Base-by-base conservation (phyloP, 2,113 vertebrate genomes). In the Myrmophylax atrothorax region DNA sequence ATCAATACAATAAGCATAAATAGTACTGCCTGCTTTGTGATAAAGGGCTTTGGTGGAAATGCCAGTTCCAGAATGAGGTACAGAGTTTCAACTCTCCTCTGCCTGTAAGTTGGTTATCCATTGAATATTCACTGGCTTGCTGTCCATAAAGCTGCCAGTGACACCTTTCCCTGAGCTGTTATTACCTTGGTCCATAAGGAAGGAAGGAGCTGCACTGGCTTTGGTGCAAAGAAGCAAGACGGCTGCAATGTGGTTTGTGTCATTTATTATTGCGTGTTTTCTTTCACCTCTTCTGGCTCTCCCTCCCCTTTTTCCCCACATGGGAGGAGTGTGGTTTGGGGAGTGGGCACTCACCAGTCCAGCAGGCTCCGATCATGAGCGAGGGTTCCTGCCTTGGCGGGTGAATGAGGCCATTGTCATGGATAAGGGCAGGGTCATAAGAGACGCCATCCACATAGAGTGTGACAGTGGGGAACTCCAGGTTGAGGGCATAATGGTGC, bases 401-500 rank as follows among this genome's bases (percentile, higher is more conserved):
- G 15, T 99, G 99, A 79, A 99, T 99, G 93, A 99, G 99, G 50
- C 99, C 99, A 0, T 99, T 99, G 98, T 99, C 99, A 0, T 99
- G 99, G 95, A 99, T 99, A 72, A 99, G 99, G 22, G 99, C 99
- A 1, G 99, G 99, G 98, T 99, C 99, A 2, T 99, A 99, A 38
- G 99, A 99, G 94, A 99, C 99, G 0, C 99, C 99, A 12, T 99
- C 99, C 12, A 99, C 98, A 0, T 99, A 99, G 26, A 99, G 98
- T 0, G 99, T 99, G 80, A 99, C 99, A 0, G 99, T 99, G 62
- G 99, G 99, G 96, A 99, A 99, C 97, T 99, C 99, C 24, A 99
- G 98, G 42, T 99, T 99, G 91, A 99, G 98, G 37, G 99, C 99
- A 1, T 99, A 99, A 74, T 99, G 99, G 95, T 99, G 99, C 99